Base-by-base conservation (phyloP, 2,888 invertebrate genomes). In the Molorchus minor region DNA sequence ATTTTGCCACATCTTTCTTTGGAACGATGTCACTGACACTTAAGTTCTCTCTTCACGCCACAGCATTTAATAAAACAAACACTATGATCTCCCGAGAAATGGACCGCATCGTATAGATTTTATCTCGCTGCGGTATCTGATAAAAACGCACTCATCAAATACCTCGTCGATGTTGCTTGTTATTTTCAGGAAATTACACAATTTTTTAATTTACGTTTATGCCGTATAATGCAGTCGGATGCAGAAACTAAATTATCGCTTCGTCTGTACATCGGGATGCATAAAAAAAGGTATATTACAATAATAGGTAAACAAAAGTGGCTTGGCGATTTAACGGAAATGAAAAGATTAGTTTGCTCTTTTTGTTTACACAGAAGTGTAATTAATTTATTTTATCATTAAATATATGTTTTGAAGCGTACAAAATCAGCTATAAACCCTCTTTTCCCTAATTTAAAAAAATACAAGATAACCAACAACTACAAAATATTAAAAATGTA, bases 1-100 rank as follows among this genome's bases (percentile, higher is more conserved):
- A 43, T 43, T 25, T 43, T 13, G 20, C 16, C 13, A 15, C 5
- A 25, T 13, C 12, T 5, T 20, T 43, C 43, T 5, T 41, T 43
- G 3, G 15, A 5, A 7, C 21, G 7, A 25, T 25, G 43, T 43
- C 43, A 43, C 13, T 43, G 43, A 43, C 43, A 43, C 21, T 20
- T n/a, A 13, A 25, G 21, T 25, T 13, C 20, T 17, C 25, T 13
- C 43, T 43, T 43, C 43, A 43, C 25, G 43, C 43, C 25, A 10
- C 15, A 43, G 15, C 25, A 25, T 43, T 43, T 43, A 43, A 43
- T 43, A 43, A 43, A 43, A 43, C 25, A 43, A 43, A 43, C 25
- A 43, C 21, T 43, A 13, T 25, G 43, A 25, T 25, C n/a, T 13
- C 10, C 43, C 15, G 25, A 25, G 21, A 43, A 43, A 20, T 43